A percentile compares a stretch with the other conserved stretches of the same genome.
phyloP scores from a whole-genome alignment of 2,113 vertebrate genomes.

The Otocyon megalotis region DNA sequence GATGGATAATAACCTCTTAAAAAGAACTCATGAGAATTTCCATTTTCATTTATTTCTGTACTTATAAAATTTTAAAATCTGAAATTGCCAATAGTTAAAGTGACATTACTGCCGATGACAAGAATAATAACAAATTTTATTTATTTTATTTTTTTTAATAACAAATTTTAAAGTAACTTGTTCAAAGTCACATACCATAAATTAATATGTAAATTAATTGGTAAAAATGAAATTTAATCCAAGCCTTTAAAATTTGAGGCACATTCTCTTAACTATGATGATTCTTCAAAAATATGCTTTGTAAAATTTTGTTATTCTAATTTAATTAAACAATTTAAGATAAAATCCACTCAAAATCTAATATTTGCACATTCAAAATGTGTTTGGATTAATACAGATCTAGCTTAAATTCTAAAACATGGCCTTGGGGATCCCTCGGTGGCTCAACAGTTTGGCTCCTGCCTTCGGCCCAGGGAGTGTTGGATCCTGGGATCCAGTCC shows the following conservation, averaged over 20 bases:
- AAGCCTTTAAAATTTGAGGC: background rate
- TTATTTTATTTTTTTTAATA: no score
- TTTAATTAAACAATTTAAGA: background rate
- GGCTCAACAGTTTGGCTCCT: no score
- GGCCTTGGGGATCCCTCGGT: no score
- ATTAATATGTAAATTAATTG: background rate
- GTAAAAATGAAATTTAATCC: background rate
- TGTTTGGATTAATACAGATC: background rate
- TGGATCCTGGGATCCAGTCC: no score
- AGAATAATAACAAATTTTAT: background rate
- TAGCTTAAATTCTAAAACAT: background rate
- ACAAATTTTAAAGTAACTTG: background rate
- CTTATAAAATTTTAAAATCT: background rate
- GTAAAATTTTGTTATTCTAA: background rate
- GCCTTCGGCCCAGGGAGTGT: no score
- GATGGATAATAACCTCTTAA: background rate
- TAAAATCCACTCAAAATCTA: background rate
- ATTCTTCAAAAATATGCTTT: background rate
- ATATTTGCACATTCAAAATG: background rate
- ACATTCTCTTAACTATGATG: background rate
- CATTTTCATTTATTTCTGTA: background rate
- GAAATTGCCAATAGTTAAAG: background rate
- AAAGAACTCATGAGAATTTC: background rate
- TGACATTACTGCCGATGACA: background rate
- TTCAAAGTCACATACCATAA: background rate